These are phyloP conservation scores for Pteropus rufus DNA, from an alignment of 2,797 vertebrate species.

Conservation along the genomic window DNA sequence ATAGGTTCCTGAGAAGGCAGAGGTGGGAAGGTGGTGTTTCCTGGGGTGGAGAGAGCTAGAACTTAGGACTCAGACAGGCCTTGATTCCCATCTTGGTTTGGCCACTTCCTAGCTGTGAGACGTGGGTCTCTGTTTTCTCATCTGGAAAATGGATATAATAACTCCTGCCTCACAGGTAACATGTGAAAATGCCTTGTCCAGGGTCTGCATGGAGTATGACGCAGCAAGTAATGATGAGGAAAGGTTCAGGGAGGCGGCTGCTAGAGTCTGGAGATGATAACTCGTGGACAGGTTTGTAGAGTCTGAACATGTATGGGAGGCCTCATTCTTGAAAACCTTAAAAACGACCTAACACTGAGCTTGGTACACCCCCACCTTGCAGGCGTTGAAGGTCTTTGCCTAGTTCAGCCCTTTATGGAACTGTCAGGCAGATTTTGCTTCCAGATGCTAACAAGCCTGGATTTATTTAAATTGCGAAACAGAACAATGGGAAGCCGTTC, in stretches of 20 bases:
- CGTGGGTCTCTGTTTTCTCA: not conserved
- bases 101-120: not conserved
- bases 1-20: not conserved
- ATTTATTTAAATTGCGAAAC: slow-evolving; percentile 24
- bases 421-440: not conserved
- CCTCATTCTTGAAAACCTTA: not conserved
- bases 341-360: not conserved
- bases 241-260: not conserved
- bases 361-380: not conserved
- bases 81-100: not conserved
- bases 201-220: accelerated
- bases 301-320: not conserved
- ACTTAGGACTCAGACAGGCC: not conserved
- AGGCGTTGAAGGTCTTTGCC: not conserved
- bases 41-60: not conserved
- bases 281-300: not conserved
- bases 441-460: not conserved
- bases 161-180: not conserved
- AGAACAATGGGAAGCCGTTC: not conserved
- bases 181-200: not conserved
- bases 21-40: not conserved
- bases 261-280: not conserved
- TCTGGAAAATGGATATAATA: not conserved
- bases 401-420: not conserved
- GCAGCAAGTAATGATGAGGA: not conserved